Conservation (phyloP, 92 coral and sea anemone species). For the Porites cylindrica region DNA sequence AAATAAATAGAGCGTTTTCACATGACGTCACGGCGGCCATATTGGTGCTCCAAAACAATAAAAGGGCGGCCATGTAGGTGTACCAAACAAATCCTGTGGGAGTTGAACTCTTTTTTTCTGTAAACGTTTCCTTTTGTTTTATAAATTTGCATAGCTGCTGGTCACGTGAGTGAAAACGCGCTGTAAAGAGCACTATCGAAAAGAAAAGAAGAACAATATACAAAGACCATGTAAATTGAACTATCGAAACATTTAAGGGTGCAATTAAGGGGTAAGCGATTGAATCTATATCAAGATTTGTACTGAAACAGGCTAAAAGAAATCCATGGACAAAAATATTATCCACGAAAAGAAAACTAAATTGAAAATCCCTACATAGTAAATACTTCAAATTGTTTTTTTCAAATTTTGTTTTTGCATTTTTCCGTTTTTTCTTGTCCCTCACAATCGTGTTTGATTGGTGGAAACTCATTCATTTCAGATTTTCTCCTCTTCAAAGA, state of each 20-base stretch:
- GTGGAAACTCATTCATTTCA: neutral
- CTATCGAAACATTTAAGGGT: neutral
- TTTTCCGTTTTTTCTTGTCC: neutral
- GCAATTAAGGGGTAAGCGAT: neutral
- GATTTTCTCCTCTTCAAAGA: neutral
- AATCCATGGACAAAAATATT: neutral
- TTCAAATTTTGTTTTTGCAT: neutral
- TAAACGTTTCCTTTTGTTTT: too few relatives aligned
- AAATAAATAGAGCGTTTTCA: too few relatives aligned
- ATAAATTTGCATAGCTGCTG: too few relatives aligned
- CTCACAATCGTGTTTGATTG: neutral
- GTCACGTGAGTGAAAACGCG: too few relatives aligned
- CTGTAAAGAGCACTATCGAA: too few relatives aligned
- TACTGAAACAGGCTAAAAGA: neutral
- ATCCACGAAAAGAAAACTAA: neutral
- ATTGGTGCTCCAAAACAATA: too few relatives aligned
- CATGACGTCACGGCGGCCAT: too few relatives aligned
- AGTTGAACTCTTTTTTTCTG: too few relatives aligned
- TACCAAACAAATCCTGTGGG: too few relatives aligned
- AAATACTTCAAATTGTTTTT: conserved; percentile 1
- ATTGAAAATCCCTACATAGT: conserved; percentile 11
- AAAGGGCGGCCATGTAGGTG: too few relatives aligned
- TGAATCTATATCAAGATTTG: neutral
- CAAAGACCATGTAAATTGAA: neutral
- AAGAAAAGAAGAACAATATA: neutral